A percentile compares a stretch with the other conserved stretches of the same genome.
Evolutionary conservation across 2,888 invertebrate genomes (phyloP).

Genomic region (Alsophila aescularia): DNA sequence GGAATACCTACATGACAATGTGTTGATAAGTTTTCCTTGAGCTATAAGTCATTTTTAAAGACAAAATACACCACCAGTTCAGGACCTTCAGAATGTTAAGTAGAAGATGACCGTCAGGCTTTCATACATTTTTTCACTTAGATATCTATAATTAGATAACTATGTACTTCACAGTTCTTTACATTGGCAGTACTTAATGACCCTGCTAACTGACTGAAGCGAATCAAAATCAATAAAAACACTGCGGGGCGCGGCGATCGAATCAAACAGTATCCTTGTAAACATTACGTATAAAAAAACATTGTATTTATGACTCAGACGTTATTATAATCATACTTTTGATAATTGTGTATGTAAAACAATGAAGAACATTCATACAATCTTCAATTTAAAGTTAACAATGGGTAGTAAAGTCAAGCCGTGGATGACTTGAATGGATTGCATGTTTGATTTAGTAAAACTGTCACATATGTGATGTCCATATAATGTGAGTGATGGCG

Average conservation of each 20-base stretch:
- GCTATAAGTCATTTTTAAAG: background rate
- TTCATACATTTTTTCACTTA: background rate
- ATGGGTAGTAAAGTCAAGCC: constrained; percentile 29
- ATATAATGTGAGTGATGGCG: constrained; percentile 44
- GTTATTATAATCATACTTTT: background rate
- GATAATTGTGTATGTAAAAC: constrained; percentile 30
- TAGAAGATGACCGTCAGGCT: background rate
- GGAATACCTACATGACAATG: too few relatives aligned
- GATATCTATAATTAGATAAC: background rate
- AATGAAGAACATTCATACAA: constrained; percentile 30
- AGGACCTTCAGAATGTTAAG: background rate
- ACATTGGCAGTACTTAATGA: constrained; percentile 42
- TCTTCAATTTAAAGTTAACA: constrained; percentile 35
- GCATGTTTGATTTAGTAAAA: constrained; percentile 46
- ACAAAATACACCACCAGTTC: background rate
- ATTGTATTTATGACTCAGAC: constrained; percentile 49
- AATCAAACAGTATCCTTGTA: constrained; percentile 34
- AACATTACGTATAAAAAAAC: constrained; percentile 11
- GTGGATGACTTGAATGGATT: constrained; percentile 35
- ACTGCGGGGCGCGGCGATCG: constrained; percentile 43
- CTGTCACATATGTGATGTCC: constrained; percentile 50
- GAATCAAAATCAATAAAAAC: constrained; percentile 60
- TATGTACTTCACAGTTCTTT: constrained; percentile 14
- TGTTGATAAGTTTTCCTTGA: background rate
- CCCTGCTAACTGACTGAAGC: constrained; percentile 50